phyloP scores from a whole-genome alignment of 2,113 vertebrate genomes.

The Onychorhynchus coronatus region DNA sequence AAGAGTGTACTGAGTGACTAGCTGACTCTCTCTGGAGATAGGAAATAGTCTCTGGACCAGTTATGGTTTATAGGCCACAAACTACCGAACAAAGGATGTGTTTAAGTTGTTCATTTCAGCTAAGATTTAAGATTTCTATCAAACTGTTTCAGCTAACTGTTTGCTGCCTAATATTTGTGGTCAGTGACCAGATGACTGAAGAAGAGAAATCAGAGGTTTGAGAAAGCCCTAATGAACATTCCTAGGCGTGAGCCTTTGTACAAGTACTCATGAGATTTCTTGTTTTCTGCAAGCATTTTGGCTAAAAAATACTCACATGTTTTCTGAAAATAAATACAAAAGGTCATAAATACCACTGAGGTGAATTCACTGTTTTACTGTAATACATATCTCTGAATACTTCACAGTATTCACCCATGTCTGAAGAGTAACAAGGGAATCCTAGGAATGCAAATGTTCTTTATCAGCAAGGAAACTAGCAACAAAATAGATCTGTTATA shows the following conservation, averaged over 20 bases:
- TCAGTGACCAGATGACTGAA: neutral
- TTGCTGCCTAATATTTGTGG: conserved; percentile 13
- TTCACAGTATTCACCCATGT: conserved; percentile 43
- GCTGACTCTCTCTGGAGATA: neutral
- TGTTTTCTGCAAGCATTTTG: conserved; percentile 42
- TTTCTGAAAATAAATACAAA: conserved; percentile 60
- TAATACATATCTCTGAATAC: conserved; percentile 28
- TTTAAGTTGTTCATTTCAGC: neutral
- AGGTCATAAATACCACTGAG: conserved; percentile 63
- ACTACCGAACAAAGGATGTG: neutral
- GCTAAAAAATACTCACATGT: conserved; percentile 27
- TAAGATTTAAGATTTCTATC: neutral
- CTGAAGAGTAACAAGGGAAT: conserved; percentile 51
- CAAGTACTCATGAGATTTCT: conserved; percentile 29
- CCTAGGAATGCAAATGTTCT: conserved; percentile 27
- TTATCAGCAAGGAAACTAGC: neutral
- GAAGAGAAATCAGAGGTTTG: conserved; percentile 12
- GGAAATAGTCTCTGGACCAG: neutral
- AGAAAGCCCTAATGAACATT: conserved; percentile 28
- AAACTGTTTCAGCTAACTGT: neutral
- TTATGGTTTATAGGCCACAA: neutral
- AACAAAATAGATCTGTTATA: neutral
- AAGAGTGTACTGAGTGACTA: neutral
- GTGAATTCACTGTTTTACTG: conserved; percentile 54
- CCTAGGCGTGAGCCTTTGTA: conserved; percentile 37